phyloP scores from a whole-genome alignment of 2,888 invertebrate genomes.

The Gastrophysa polygoni region DNA sequence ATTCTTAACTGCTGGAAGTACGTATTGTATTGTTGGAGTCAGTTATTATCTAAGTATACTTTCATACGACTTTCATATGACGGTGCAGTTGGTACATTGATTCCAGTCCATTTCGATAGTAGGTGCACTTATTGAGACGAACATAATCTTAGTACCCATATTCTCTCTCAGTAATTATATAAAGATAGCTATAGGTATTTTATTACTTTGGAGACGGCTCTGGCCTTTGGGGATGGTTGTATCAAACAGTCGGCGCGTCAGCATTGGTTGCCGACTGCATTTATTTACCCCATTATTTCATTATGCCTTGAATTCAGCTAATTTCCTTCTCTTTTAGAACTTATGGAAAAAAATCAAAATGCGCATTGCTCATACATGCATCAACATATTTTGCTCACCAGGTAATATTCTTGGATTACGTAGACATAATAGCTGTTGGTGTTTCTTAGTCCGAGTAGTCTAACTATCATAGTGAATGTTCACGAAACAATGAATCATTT shows the following conservation, averaged over 20 bases:
- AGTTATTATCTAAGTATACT: too few species aligned
- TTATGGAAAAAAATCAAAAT: conserved; percentile 50
- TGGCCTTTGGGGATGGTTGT: conserved; percentile 22
- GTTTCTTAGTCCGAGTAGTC: not conserved
- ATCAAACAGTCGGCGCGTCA: conserved; percentile 35
- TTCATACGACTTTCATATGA: too few species aligned
- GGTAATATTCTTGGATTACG: conserved; percentile 44
- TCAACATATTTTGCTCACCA: conserved; percentile 57
- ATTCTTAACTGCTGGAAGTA: too few species aligned
- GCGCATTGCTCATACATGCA: conserved; percentile 56
- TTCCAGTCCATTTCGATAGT: too few species aligned
- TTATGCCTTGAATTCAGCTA: conserved; percentile 34
- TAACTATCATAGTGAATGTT: not conserved
- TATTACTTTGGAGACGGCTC: conserved; percentile 6
- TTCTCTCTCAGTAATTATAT: too few species aligned
- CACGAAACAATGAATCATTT: not conserved
- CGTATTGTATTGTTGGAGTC: too few species aligned
- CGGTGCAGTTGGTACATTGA: too few species aligned
- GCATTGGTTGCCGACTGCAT: conserved; percentile 35
- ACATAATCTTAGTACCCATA: too few species aligned
- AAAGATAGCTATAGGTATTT: too few species aligned
- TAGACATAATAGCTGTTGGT: not conserved
- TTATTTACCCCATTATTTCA: conserved; percentile 37
- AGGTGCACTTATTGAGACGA: too few species aligned
- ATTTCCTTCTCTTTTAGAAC: conserved; percentile 33